Base-by-base conservation (phyloP, 2,888 invertebrate genomes). In the Altica lythri region DNA sequence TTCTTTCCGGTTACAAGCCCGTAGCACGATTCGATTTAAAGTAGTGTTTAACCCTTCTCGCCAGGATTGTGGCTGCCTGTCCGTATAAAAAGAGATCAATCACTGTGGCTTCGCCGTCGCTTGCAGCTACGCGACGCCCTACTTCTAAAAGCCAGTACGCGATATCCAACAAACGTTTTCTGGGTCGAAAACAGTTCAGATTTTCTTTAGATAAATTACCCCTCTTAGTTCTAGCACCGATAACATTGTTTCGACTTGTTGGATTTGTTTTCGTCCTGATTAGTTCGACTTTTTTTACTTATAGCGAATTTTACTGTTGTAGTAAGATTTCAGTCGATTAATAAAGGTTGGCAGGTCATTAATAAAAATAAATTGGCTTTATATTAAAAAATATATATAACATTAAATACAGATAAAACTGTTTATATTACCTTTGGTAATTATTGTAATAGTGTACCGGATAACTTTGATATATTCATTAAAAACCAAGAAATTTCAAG, bases 51-150 rank as follows among this genome's bases (percentile, higher is more conserved):
- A 34, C 14, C 10, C 16, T 16, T 16, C 34, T 14, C 34, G 16
- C 34, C 4, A 27, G 14, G 17, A 27, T 42, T 42, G 27, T 42
- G 18, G 22, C 22, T 38, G 38, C 8, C 38, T 19, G 27, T 42
- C 25, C 14, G 25, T 27, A 42, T 27, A 42, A 42, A 42, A 42
- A 42, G 25, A 25, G 25, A 42, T 42, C 40, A 42, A 42, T 42
- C 25, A 42, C 40, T 17, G 12, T 12, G 14, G 40, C 14, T 42
- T 42, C 25, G 12, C 27, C 25, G 25, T 42, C 14, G 40, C 27
- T 22, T 27, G 9, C 40, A 25, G 40, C 40, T 25, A 25, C 22
- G 34, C 34, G 34, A 14, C 16, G 34, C n/a, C 34, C 34, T 34
- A 34, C 16, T 34, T 34, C n/a, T 9, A 14, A 34, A 9, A 34